A percentile compares a stretch with the other conserved stretches of the same genome.
These are phyloP conservation scores for Lasioglossum morio DNA, from an alignment of 2,888 invertebrate species.

Conservation along the genomic window DNA sequence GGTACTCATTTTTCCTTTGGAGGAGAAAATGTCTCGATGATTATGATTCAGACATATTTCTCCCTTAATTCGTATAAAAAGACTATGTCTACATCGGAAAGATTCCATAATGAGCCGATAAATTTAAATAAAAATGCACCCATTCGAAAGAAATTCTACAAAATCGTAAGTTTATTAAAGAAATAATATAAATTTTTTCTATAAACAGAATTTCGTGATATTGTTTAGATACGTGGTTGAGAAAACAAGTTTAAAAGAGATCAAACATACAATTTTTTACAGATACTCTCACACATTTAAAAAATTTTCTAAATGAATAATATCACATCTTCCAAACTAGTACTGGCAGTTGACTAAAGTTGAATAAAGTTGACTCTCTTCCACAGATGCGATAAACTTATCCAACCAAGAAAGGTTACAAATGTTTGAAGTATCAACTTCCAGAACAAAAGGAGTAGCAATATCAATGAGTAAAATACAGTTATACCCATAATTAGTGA, in stretches of 20 bases:
- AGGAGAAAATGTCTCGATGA: background rate
- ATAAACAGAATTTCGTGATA: background rate
- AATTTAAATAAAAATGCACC: background rate
- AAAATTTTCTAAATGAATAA: too few relatives aligned
- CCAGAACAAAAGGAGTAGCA: background rate
- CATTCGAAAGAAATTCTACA: background rate
- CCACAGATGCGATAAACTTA: background rate
- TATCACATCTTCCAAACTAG: too few relatives aligned
- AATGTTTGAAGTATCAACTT: background rate
- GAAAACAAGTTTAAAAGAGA: background rate
- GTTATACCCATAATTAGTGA: conserved; percentile 23
- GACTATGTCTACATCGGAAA: background rate
- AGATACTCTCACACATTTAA: too few relatives aligned
- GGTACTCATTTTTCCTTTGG: background rate
- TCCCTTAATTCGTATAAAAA: background rate
- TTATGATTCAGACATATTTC: background rate
- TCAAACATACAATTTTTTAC: background rate
- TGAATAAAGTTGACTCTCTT: too few relatives aligned
- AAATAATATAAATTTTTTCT: background rate
- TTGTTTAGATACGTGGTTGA: background rate
- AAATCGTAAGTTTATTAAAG: background rate
- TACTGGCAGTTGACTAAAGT: too few relatives aligned
- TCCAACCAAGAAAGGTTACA: background rate
- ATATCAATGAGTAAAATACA: background rate
- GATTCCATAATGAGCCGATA: too few relatives aligned